Evolutionary conservation across 92 coral and sea anemone genomes (phyloP), one percentile per base, ranked within the genome.

Genomic region (Bergia puertoricense): DNA sequence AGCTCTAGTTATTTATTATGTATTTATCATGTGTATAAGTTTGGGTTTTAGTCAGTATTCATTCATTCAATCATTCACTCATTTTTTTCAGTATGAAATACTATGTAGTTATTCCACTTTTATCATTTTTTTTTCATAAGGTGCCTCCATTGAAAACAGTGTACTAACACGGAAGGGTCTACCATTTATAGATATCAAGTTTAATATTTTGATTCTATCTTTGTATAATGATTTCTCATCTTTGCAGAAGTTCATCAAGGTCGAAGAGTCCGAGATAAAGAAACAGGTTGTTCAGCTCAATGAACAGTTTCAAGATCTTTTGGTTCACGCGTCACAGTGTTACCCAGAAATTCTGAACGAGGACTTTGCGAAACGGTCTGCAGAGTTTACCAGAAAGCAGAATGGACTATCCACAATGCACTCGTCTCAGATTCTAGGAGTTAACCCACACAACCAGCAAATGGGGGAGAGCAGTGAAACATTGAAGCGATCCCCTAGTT

Each of bases 181-280:
- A 30, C 30, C 30, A 30, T 30, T 30, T 30, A 51, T 51, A 8
- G 10, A 0, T 51, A 51, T 51, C 14, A 46, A 46, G 50, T 51
- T 51, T 51, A 51, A 8, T 10, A 4, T 50, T 50, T 6, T 6
- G 39, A 14, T 46, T 8, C 20, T 57, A 22, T 68, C 56, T 67
- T 5, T 4, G 14, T 11, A 54, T 6, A 54, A 0, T 11, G 16
- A 54, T 56, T 51, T 85, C 48, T 6, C 7, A 68, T 85, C 30
- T 45, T 20, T 73, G 23, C 73, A 91, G 93, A 81, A 85, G n/a
- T 86, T 85, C 37, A 68, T 95, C 81, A 93, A 90, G 81, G 91
- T 87, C 8, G 96, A 95, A 56, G 96, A 95, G 85, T 68, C 86
- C 20, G 81, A 93, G n/a, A 40, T 95, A 65, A 95, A 90, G 78